Conservation (phyloP, 2,888 invertebrate genomes). For the Ferdinandea cuprea region DNA sequence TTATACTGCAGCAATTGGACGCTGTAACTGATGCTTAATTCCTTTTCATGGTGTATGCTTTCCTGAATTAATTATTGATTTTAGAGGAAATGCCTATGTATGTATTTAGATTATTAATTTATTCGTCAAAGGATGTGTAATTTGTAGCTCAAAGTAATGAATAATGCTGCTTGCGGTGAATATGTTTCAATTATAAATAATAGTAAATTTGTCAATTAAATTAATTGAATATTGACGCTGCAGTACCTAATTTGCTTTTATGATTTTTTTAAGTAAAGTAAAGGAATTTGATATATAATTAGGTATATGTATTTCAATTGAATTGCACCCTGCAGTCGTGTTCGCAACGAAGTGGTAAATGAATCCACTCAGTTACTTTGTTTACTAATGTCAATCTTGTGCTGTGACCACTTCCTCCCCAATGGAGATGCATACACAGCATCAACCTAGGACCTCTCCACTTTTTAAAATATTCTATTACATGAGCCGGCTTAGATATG, state of each 20-base stretch:
- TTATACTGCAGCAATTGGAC: constrained; percentile 22
- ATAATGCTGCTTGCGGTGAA: not conserved
- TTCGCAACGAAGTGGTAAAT: too few relatives aligned
- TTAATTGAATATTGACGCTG: constrained; percentile 52
- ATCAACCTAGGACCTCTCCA: too few relatives aligned
- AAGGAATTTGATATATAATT: not conserved
- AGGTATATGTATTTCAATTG: too few relatives aligned
- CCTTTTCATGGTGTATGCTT: constrained; percentile 56
- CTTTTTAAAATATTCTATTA: too few relatives aligned
- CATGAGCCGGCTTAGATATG: too few relatives aligned
- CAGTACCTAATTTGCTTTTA: constrained; percentile 31
- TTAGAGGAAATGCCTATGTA: too few relatives aligned
- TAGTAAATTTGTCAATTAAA: constrained; percentile 61
- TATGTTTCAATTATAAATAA: not conserved
- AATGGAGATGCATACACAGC: too few relatives aligned
- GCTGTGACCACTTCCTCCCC: too few relatives aligned
- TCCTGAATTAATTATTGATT: constrained; percentile 66
- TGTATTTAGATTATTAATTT: constrained; percentile 59
- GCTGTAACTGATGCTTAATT: constrained; percentile 38
- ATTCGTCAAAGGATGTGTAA: constrained; percentile 13
- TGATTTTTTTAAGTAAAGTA: constrained; percentile 7
- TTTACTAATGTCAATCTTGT: too few relatives aligned
- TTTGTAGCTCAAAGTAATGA: not conserved
- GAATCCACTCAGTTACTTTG: too few relatives aligned
- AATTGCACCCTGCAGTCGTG: too few relatives aligned